phyloP scores from a whole-genome alignment of 2,888 invertebrate genomes.

The Allophyes oxyacanthae region DNA sequence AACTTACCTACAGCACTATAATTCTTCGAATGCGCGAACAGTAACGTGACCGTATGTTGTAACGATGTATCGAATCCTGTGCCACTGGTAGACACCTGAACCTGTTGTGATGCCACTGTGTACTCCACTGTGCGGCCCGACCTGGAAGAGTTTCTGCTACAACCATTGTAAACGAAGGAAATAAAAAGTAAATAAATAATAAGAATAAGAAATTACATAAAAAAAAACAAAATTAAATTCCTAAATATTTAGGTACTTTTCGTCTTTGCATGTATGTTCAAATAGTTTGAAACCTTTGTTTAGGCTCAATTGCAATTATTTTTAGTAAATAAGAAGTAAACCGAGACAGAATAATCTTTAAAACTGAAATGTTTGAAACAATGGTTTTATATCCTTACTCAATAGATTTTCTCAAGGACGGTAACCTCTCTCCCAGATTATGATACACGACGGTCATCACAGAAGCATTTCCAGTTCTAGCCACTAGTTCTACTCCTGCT shows the following conservation, averaged over 20 bases:
- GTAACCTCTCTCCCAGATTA: constrained; percentile 90
- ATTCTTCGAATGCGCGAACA: constrained; percentile 79
- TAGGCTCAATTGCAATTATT: no score
- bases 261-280: no score
- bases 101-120: constrained; percentile 90
- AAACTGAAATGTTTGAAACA: no score
- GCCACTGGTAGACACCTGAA: constrained; percentile 74
- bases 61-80: constrained; percentile 74
- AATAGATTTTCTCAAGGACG: constrained; percentile 88
- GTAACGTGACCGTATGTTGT: constrained; percentile 75
- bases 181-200: constrained; percentile 30
- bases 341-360: no score
- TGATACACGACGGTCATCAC: constrained; percentile 90
- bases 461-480: constrained; percentile 71
- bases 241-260: no score
- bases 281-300: no score
- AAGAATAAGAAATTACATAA: constrained; percentile 2
- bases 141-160: constrained; percentile 82
- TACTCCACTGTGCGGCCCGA: constrained; percentile 92
- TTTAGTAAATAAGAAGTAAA: no score
- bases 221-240: background rate
- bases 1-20: constrained; percentile 80
- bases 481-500: constrained; percentile 76
- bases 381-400: no score
- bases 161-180: constrained; percentile 54